Conservation (phyloP, 2,113 vertebrate species). For the Malurus elegans region DNA sequence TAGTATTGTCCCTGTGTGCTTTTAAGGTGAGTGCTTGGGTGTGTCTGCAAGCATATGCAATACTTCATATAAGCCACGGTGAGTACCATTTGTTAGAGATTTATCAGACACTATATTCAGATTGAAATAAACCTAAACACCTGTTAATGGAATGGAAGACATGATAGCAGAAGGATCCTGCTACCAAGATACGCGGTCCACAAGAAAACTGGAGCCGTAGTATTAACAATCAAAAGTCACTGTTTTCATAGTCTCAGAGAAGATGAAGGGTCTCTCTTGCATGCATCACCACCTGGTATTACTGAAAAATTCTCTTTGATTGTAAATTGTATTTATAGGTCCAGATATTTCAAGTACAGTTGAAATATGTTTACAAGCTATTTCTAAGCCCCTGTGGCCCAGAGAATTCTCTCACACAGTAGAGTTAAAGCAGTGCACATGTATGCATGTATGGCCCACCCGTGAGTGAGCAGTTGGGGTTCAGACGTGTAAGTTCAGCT, state of each 20-base stretch:
- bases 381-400: neutral
- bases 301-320: neutral
- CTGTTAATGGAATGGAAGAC: neutral
- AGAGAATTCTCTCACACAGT: neutral
- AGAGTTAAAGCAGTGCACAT: neutral
- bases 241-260: neutral
- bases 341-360: neutral
- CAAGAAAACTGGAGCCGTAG: neutral
- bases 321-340: neutral
- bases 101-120: neutral
- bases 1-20: neutral
- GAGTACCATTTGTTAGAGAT: neutral
- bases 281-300: neutral
- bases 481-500: neutral
- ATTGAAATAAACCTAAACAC: neutral
- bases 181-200: neutral
- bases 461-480: neutral
- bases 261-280: neutral
- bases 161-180: neutral
- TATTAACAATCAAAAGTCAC: neutral
- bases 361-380: neutral
- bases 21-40: slow-evolving; percentile 36
- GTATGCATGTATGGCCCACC: neutral
- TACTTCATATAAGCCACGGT: neutral
- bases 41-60: slow-evolving; percentile 13